Evolutionary conservation across 2,888 invertebrate genomes (phyloP).

Genomic region (Cosmia pyralina): DNA sequence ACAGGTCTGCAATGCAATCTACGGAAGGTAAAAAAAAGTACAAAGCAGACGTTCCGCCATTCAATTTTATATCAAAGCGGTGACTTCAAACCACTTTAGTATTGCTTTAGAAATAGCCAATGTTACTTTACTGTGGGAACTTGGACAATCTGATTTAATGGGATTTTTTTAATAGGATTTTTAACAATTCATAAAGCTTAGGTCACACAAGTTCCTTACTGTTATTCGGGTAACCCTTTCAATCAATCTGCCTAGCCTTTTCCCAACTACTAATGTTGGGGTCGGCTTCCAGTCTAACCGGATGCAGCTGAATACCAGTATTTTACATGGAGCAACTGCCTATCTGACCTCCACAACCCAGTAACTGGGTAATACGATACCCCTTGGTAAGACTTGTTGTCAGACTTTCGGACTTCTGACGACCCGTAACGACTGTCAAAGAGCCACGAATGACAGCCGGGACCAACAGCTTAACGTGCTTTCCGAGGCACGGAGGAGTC

Average conservation of each 20-base stretch:
- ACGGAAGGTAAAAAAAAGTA: slow-evolving; percentile 43
- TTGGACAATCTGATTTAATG: slow-evolving; percentile 17
- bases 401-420: not conserved
- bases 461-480: not conserved
- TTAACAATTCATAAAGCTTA: not conserved
- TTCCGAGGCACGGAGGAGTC: not conserved
- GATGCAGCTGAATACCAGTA: not conserved
- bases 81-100: slow-evolving; percentile 56
- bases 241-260: not conserved
- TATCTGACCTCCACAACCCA: not conserved
- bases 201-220: not conserved
- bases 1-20: slow-evolving; percentile 52
- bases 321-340: not conserved
- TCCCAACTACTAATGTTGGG: not conserved
- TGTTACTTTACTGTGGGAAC: slow-evolving; percentile 22
- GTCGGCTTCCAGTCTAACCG: not conserved
- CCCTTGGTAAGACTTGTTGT: not conserved
- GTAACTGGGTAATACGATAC: not conserved
- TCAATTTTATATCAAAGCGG: slow-evolving; percentile 63
- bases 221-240: no score
- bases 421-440: no score
- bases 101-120: slow-evolving; percentile 54
- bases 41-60: slow-evolving; percentile 52
- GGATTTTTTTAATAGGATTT: not conserved
- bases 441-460: not conserved